Base-by-base conservation (phyloP, 2,888 invertebrate species). In the Limnephilus rhombicus region DNA sequence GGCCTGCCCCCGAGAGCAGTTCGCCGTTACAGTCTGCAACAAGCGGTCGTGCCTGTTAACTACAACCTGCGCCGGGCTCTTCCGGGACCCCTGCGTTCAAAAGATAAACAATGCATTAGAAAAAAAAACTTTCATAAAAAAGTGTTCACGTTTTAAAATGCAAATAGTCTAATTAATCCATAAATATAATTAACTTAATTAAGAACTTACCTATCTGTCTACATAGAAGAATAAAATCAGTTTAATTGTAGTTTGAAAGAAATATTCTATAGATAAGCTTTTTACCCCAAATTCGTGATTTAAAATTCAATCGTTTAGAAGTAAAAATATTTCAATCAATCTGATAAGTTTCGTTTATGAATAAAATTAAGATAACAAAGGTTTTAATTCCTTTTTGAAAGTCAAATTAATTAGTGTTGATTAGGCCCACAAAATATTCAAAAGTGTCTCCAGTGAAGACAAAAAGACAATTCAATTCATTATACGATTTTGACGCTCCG, bases 391-490 rank as follows among this genome's bases (percentile, higher is more conserved):
- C 68, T n/a, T 68, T 68, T 1, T 18, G 18, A 53, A 53, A 15
- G 15, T 15, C 53, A 53, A 53, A 68, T 24, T 7, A 68, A 68
- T 68, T 24, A 24, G 68, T 24, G 68, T 68, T n/a, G 24, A 68
- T 68, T 68, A 68, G n/a, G 24, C 68, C 68, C 68, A 68, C 9
- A 68, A 31, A 24, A n/a, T 68, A 68, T 68, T 68, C 68, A 68
- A 24, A 68, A 68, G 68, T n/a, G 68, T 68, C 9, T 68, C 68
- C 24, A 24, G 24, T 24, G 24, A 68, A 68, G 68, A 86, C 15
- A 86, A 86, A 68, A 68, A 68, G 68, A 86, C 15, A 86, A 86
- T 49, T 86, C 49, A 45, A 18, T 86, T 86, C 86, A 29, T 86
- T 86, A n/a, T 86, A 24, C 9, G 68, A 68, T 68, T 68, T 68